These are phyloP conservation scores for Poeciliopsis gracilis DNA, from an alignment of 2,797 vertebrate genomes.

Conservation along the genomic window DNA sequence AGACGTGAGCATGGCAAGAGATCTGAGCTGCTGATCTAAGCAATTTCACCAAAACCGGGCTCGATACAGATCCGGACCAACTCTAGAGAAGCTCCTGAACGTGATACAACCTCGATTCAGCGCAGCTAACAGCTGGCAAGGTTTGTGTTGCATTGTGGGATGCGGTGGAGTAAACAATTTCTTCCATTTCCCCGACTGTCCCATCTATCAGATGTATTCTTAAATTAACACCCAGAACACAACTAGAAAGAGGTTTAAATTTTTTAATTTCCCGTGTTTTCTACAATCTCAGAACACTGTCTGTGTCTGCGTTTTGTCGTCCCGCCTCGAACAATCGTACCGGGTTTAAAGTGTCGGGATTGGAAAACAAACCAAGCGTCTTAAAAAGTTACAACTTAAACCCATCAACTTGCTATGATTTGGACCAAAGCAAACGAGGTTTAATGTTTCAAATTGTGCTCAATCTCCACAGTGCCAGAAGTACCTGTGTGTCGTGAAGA, in stretches of 20 bases:
- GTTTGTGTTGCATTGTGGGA: neutral
- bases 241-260: neutral
- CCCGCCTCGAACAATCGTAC: neutral
- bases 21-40: too few relatives aligned
- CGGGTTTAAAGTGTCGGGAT: neutral
- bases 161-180: neutral
- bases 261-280: neutral
- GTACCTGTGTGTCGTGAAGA: constrained; percentile 31
- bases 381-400: neutral
- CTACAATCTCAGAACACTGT: neutral
- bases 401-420: neutral
- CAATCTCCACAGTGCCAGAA: constrained; percentile 22
- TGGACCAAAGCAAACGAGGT: neutral
- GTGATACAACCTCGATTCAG: neutral
- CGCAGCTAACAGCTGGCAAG: neutral
- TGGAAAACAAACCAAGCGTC: neutral
- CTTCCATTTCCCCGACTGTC: too few relatives aligned
- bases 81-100: neutral
- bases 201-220: neutral
- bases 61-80: neutral
- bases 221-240: neutral
- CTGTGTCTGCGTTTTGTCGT: neutral
- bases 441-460: constrained; percentile 11
- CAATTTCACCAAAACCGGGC: too few relatives aligned
- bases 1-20: too few relatives aligned